These are phyloP conservation scores for Ophiodon elongatus DNA, from an alignment of 2,113 vertebrate species.

Conservation along the genomic window DNA sequence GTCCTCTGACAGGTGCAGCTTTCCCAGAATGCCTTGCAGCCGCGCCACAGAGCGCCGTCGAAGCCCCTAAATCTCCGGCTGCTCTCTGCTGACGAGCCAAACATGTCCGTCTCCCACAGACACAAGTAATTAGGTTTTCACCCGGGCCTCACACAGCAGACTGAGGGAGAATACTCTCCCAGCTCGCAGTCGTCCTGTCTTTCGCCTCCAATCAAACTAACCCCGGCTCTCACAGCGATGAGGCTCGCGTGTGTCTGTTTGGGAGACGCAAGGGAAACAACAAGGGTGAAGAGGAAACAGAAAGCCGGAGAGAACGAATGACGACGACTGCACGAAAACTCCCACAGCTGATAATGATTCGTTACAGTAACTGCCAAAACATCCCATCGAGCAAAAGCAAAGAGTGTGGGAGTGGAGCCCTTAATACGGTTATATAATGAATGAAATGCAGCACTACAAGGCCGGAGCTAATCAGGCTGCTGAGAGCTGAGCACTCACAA, in stretches of 20 bases:
- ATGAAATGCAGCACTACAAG: neutral
- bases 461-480: neutral
- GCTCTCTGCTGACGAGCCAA: conserved; percentile 69
- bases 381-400: conserved; percentile 44
- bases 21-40: conserved; percentile 71
- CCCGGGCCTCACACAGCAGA: conserved; percentile 50
- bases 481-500: neutral
- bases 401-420: conserved; percentile 50
- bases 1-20: conserved; percentile 72
- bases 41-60: conserved; percentile 39
- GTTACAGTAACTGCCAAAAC: conserved; percentile 56
- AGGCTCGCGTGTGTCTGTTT: neutral
- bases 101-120: conserved; percentile 65
- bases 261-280: neutral
- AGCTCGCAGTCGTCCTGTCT: conserved; percentile 8
- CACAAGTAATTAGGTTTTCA: conserved; percentile 66
- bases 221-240: conserved; percentile 7
- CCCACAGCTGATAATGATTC: conserved; percentile 53
- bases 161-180: conserved; percentile 8
- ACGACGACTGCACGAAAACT: conserved; percentile 33
- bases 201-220: conserved; percentile 46
- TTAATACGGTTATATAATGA: conserved; percentile 50
- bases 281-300: neutral
- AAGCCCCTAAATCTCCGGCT: conserved; percentile 60
- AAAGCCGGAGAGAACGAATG: conserved; percentile 19